These are phyloP conservation scores for Hydractinia symbiolongicarpus DNA, from an alignment of 30 jellyfish, hydroid and myxozoan species.

Conservation along the genomic window DNA sequence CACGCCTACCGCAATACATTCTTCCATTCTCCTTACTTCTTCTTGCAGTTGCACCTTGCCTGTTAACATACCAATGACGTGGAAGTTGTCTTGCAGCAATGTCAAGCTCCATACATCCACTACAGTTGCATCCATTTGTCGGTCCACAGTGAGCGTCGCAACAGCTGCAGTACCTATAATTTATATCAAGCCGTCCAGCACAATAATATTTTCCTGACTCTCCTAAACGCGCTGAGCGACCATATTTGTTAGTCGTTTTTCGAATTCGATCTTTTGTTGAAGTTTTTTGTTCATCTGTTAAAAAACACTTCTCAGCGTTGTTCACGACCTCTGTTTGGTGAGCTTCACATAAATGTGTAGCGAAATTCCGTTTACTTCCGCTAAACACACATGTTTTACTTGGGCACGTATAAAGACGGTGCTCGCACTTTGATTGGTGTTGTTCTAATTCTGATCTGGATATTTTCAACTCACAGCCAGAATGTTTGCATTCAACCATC, in stretches of 20 bases:
- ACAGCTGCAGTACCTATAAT: constrained; percentile 44
- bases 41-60: constrained; percentile 53
- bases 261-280: constrained; percentile 29
- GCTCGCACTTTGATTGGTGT: constrained; percentile 40
- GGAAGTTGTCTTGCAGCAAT: constrained; percentile 47
- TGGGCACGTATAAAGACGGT: constrained; percentile 44
- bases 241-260: constrained; percentile 24
- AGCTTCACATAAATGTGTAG: constrained; percentile 32
- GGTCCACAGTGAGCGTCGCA: constrained; percentile 85
- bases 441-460: constrained; percentile 49
- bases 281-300: neutral
- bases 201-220: constrained; percentile 70
- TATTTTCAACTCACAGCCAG: constrained; percentile 48
- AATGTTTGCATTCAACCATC: constrained; percentile 31
- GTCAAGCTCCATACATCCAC: constrained; percentile 69
- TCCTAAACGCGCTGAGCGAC: constrained; percentile 61
- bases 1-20: constrained; percentile 65
- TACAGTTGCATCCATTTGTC: constrained; percentile 84
- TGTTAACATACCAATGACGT: constrained; percentile 51
- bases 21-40: constrained; percentile 34
- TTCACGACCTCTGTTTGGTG: constrained; percentile 31
- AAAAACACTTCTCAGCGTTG: constrained; percentile 22
- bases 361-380: constrained; percentile 36
- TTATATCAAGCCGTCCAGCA: constrained; percentile 34
- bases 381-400: constrained; percentile 33